Conservation (phyloP, 2,113 vertebrate genomes). For the Leptodactylus fuscus region DNA sequence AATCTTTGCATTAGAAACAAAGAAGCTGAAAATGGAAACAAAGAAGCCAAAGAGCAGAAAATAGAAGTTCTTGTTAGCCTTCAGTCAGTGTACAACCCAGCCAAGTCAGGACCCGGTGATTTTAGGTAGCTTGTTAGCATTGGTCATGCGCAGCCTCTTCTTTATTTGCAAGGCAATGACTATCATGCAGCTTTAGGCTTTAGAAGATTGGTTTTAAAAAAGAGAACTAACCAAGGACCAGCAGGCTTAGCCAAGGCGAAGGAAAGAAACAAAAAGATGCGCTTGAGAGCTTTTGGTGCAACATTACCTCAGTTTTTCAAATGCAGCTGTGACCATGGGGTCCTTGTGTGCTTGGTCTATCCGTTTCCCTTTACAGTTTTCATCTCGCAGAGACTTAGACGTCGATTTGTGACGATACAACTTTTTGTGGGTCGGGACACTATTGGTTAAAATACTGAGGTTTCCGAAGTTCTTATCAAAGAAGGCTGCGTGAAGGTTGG, state of each 20-base stretch:
- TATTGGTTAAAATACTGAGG: slow-evolving; percentile 90
- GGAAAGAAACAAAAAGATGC: slow-evolving; percentile 81
- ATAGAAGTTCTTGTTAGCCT: slow-evolving; percentile 88
- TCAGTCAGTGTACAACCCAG: slow-evolving; percentile 78
- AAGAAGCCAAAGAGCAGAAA: slow-evolving; percentile 91
- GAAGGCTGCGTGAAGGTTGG: slow-evolving; percentile 78
- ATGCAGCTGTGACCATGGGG: slow-evolving; percentile 93
- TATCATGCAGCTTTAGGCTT: slow-evolving; percentile 93
- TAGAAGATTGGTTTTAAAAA: slow-evolving; percentile 71
- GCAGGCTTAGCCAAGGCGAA: slow-evolving; percentile 76
- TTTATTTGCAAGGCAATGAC: slow-evolving; percentile 79
- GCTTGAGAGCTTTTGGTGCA: slow-evolving; percentile 91
- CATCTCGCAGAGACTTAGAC: slow-evolving; percentile 93
- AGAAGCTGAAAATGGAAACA: slow-evolving; percentile 73
- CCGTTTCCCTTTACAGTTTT: slow-evolving; percentile 94
- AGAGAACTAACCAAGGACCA: slow-evolving; percentile 75
- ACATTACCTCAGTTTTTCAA: slow-evolving; percentile 99
- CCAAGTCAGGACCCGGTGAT: slow-evolving; percentile 90
- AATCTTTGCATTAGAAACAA: slow-evolving; percentile 68
- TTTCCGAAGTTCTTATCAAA: slow-evolving; percentile 93
- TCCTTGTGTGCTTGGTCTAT: slow-evolving; percentile 92
- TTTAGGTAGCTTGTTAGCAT: slow-evolving; percentile 95
- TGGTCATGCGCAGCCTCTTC: slow-evolving; percentile 90
- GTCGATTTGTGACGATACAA: slow-evolving; percentile 99
- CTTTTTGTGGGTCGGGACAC: slow-evolving; percentile 97